These are phyloP conservation scores for Planiliza haematocheilus DNA, from an alignment of 2,113 vertebrate species.

Conservation along the genomic window DNA sequence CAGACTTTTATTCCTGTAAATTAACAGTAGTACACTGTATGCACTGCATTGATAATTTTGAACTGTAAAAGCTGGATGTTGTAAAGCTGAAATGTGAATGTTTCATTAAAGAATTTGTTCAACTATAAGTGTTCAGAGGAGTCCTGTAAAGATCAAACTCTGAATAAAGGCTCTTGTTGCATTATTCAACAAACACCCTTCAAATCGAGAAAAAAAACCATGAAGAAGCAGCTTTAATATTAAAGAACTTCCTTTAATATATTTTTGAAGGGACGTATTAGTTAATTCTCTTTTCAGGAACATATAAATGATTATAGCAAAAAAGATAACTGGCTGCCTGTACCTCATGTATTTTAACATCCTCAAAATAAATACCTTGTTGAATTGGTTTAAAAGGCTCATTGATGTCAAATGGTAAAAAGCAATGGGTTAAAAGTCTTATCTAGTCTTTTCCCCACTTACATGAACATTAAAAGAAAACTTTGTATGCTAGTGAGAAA, in stretches of 20 bases:
- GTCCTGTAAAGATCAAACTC: not conserved
- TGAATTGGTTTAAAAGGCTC: not conserved
- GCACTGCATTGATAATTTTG: not conserved
- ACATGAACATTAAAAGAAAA: not conserved
- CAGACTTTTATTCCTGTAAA: not conserved
- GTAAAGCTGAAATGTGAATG: not conserved
- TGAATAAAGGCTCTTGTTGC: not conserved
- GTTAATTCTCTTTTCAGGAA: not conserved
- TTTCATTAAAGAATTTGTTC: slow-evolving; percentile 5
- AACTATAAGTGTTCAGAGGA: not conserved
- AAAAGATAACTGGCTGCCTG: not conserved
- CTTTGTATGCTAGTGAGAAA: not conserved
- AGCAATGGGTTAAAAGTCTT: too few relatives aligned
- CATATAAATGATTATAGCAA: not conserved
- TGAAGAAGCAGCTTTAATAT: not conserved
- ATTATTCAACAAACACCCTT: slow-evolving; percentile 1
- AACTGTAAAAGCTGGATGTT: not conserved
- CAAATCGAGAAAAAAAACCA: not conserved
- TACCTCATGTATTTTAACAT: not conserved
- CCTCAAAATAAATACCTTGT: not conserved
- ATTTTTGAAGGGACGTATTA: not conserved
- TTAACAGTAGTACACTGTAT: slow-evolving; percentile 1
- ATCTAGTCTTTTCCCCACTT: too few relatives aligned
- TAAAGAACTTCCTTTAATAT: not conserved
- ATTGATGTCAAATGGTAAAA: not conserved